phyloP scores from a whole-genome alignment of 2,888 invertebrate genomes.

The Phasia obesa region DNA sequence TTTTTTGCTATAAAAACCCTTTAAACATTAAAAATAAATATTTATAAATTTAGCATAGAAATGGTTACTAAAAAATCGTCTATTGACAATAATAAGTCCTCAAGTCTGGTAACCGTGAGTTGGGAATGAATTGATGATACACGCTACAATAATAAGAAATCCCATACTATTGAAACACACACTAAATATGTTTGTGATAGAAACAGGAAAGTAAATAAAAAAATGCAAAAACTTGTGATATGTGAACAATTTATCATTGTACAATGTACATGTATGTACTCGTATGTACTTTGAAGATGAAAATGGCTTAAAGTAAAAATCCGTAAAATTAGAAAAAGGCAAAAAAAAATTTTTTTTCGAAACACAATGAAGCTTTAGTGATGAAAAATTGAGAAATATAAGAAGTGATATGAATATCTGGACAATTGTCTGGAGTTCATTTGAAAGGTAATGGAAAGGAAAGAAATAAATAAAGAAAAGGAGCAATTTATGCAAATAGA shows the following conservation, averaged over 20 bases:
- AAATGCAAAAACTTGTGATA: slow-evolving; percentile 54
- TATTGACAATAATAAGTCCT: no score
- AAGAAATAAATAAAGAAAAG: slow-evolving; percentile 48
- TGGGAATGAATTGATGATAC: slow-evolving; percentile 32
- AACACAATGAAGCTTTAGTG: slow-evolving; percentile 19
- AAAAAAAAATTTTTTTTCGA: neutral
- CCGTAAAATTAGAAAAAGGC: slow-evolving; percentile 6
- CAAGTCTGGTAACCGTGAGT: no score
- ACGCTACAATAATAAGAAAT: slow-evolving; percentile 60
- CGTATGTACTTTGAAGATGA: slow-evolving; percentile 50
- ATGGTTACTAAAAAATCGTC: no score
- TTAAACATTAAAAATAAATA: no score
- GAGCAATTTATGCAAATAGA: slow-evolving; percentile 67
- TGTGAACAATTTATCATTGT: slow-evolving; percentile 71
- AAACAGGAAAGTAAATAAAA: neutral
- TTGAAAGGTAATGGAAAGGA: slow-evolving; percentile 63
- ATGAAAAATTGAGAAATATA: slow-evolving; percentile 19
- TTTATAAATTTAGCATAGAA: no score
- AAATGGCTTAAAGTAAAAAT: slow-evolving; percentile 43
- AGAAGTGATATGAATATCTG: slow-evolving; percentile 47
- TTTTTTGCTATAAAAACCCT: no score
- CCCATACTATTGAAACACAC: slow-evolving; percentile 13
- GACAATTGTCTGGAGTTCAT: slow-evolving; percentile 70
- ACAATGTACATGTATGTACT: slow-evolving; percentile 40
- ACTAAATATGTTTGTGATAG: slow-evolving; percentile 8